phyloP scores from a whole-genome alignment of 2,113 vertebrate genomes.

The Meleagris gallopavo region DNA sequence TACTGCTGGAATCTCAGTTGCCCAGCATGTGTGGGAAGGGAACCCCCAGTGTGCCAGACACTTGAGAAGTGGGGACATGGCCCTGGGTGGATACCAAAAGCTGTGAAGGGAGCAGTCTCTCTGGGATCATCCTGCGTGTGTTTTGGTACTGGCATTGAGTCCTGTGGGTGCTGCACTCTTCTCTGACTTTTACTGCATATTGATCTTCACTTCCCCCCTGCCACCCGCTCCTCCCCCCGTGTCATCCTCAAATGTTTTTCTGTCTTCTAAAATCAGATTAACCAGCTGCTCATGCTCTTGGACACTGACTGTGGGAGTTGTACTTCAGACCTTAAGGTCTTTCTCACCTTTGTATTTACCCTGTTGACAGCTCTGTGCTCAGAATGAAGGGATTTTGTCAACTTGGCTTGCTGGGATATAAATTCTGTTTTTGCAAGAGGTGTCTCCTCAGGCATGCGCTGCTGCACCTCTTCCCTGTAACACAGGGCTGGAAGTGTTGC shows the following conservation, averaged over 20 bases:
- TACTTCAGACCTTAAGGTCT: neutral
- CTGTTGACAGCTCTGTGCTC: neutral
- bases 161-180: rapidly evolving
- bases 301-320: neutral
- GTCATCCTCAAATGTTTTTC: slow-evolving; percentile 35
- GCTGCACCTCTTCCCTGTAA: neutral
- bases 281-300: slow-evolving; percentile 30
- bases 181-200: neutral
- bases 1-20: neutral
- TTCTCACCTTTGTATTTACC: neutral
- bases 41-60: rapidly evolving
- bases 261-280: slow-evolving; percentile 53
- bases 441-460: rapidly evolving
- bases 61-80: rapidly evolving
- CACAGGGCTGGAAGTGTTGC: neutral
- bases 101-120: neutral
- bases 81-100: neutral
- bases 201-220: neutral
- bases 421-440: neutral
- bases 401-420: neutral
- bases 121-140: neutral
- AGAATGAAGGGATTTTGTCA: neutral
- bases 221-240: neutral
- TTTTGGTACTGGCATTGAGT: neutral
- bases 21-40: neutral